Conservation (phyloP, 2,797 vertebrate species). For the Geotrypetes seraphini region DNA sequence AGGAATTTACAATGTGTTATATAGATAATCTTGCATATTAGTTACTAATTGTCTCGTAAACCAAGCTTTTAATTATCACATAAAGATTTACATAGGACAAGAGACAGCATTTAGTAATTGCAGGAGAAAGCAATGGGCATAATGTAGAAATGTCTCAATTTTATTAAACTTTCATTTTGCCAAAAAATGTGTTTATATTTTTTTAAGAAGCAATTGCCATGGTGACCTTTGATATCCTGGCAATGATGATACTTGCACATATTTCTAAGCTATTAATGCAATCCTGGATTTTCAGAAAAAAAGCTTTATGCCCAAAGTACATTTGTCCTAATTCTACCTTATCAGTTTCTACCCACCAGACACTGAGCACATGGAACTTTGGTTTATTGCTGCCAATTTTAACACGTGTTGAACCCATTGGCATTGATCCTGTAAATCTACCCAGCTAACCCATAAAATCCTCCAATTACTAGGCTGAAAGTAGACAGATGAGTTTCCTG, state of each 20-base stretch:
- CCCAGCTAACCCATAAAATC: no score
- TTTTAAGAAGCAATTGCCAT: slow-evolving; percentile 1
- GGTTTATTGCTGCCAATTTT: neutral
- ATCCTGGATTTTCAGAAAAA: slow-evolving; percentile 3
- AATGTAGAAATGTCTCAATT: slow-evolving; percentile 5
- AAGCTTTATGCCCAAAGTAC: slow-evolving; percentile 1
- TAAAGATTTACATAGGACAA: slow-evolving; percentile 1
- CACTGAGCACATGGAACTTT: neutral
- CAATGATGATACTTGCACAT: slow-evolving; percentile 2
- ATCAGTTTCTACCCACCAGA: neutral
- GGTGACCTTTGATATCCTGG: slow-evolving; percentile 10
- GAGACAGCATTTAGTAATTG: neutral
- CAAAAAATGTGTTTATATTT: slow-evolving; percentile 18
- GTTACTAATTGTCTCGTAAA: no score
- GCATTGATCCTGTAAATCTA: neutral
- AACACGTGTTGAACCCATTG: neutral
- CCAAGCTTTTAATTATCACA: neutral
- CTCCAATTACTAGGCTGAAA: no score
- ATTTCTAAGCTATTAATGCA: slow-evolving; percentile 15
- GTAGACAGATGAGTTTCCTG: no score
- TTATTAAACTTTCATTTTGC: neutral
- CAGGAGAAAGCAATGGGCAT: neutral
- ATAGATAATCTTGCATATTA: no score
- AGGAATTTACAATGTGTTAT: no score
- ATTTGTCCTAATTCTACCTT: neutral